Conservation (phyloP, 2,113 vertebrate species). For the Leucopternis melanops region DNA sequence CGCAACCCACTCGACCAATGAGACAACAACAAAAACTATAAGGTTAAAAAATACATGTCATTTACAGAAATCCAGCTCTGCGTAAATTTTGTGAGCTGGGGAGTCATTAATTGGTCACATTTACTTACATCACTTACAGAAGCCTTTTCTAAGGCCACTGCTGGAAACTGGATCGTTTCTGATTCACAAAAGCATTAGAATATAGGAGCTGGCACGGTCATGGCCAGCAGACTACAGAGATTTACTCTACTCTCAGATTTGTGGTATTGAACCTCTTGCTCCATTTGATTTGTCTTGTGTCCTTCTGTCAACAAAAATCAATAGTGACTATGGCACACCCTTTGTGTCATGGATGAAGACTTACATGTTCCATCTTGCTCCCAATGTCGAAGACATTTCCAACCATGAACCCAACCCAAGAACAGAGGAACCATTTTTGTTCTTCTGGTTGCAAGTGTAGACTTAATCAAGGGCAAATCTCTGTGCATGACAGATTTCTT, state of each 20-base stretch:
- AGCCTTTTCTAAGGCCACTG: not conserved
- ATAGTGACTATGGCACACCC: not conserved
- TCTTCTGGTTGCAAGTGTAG: not conserved
- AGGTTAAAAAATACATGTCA: not conserved
- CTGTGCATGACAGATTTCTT: not conserved
- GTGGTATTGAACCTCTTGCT: not conserved
- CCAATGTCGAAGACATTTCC: accelerated
- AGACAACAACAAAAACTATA: not conserved
- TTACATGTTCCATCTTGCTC: not conserved
- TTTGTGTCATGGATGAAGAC: not conserved
- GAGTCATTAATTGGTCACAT: conserved; percentile 33
- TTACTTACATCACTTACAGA: conserved; percentile 10
- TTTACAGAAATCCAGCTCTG: conserved; percentile 9
- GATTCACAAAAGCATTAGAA: not conserved
- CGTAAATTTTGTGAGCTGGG: not conserved
- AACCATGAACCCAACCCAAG: not conserved
- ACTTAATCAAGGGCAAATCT: not conserved
- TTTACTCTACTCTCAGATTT: not conserved
- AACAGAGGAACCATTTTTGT: not conserved
- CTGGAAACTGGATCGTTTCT: not conserved
- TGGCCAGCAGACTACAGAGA: not conserved
- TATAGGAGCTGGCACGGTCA: not conserved
- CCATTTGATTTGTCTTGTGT: not conserved
- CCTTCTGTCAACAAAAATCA: not conserved
- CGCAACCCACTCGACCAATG: not conserved